Evolutionary conservation across 2,888 invertebrate genomes (phyloP).

Genomic region (Megamerina dolium): DNA sequence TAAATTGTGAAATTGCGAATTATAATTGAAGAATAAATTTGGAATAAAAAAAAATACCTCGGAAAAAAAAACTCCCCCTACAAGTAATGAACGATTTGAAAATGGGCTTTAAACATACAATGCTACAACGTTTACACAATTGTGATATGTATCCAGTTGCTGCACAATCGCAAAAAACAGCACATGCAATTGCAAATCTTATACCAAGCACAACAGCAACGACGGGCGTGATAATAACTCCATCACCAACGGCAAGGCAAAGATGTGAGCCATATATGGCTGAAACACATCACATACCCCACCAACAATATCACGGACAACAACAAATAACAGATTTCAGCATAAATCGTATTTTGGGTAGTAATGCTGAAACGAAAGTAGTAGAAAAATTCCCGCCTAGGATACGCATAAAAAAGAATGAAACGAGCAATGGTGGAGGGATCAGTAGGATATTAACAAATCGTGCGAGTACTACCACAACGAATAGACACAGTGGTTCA

Average conservation of each 20-base stretch:
- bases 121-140: constrained; percentile 40
- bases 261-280: too few species aligned
- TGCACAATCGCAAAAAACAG: constrained; percentile 4
- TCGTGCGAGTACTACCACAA: too few species aligned
- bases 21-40: constrained; percentile 1
- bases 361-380: neutral
- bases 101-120: constrained; percentile 47
- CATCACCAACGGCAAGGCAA: too few species aligned
- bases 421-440: too few species aligned
- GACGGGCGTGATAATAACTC: constrained; percentile 3
- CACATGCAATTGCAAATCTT: constrained; percentile 1
- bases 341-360: constrained; percentile 38
- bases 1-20: too few species aligned
- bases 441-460: too few species aligned
- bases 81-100: constrained; percentile 37
- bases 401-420: too few species aligned
- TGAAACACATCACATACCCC: too few species aligned
- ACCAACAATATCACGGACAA: too few species aligned
- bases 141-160: constrained; percentile 38
- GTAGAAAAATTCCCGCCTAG: neutral
- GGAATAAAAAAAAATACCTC: constrained; percentile 4
- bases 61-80: neutral
- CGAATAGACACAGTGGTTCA: too few species aligned
- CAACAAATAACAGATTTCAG: constrained; percentile 47
- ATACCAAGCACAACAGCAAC: constrained; percentile 6